Percentiles rank a stretch among this genome's conserved stretches.
phyloP scores from a whole-genome alignment of 2,113 vertebrate species.

The Vicugna pacos region DNA sequence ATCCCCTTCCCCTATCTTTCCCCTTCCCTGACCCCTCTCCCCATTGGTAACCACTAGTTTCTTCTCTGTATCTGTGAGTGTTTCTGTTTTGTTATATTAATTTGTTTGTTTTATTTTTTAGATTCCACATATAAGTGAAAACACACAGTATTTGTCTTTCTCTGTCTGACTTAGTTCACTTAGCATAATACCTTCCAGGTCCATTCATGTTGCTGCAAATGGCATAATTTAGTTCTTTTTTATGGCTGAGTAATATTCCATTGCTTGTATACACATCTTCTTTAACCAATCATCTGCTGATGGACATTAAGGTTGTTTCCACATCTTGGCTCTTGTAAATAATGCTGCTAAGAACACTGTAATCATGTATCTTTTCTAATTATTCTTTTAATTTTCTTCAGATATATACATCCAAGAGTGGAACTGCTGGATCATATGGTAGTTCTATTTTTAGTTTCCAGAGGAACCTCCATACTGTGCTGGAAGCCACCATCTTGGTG shows the following conservation, averaged over 20 bases:
- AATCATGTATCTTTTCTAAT: not conserved
- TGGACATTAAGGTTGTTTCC: not conserved
- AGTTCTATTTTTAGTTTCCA: not conserved
- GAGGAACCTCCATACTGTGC: not conserved
- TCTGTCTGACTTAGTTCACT: not conserved
- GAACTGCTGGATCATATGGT: not conserved
- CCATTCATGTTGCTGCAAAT: not conserved
- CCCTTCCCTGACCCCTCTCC: not conserved
- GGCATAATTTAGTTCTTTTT: not conserved
- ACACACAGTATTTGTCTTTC: not conserved
- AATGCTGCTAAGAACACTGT: not conserved
- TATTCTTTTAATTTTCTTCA: not conserved
- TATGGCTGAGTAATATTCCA: not conserved
- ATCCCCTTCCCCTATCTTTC: no score
- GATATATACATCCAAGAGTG: not conserved
- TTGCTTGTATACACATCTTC: not conserved
- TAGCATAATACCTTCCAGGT: not conserved
- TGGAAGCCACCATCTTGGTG: rapidly evolving
- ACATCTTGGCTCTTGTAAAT: not conserved
- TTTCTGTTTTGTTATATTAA: not conserved
- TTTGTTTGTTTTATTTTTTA: not conserved
- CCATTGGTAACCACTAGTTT: not conserved
- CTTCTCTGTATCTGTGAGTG: not conserved
- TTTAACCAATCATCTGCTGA: not conserved
- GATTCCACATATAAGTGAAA: not conserved